These are phyloP conservation scores for Condylura cristata DNA, from an alignment of 2,113 vertebrate species.

Conservation along the genomic window DNA sequence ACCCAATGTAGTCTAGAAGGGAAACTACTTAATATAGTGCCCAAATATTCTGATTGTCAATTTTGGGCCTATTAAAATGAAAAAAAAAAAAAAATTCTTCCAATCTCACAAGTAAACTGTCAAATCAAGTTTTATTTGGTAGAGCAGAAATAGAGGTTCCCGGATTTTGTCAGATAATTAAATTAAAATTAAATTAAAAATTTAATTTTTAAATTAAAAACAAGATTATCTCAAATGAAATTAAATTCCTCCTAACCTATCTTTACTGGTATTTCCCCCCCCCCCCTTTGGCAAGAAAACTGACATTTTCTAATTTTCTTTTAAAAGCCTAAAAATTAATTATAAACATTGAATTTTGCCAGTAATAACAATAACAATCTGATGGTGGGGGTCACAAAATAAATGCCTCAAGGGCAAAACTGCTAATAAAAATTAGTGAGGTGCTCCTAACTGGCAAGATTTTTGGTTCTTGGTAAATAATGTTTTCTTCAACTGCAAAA, in stretches of 20 bases:
- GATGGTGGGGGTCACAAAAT: neutral
- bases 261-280: neutral
- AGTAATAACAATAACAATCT: neutral
- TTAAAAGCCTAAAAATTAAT: neutral
- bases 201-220: no score
- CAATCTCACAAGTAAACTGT: neutral
- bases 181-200: no score
- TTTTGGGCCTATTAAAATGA: neutral
- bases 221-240: neutral
- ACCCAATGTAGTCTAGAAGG: neutral
- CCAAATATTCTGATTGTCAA: neutral
- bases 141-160: neutral
- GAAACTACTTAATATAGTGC: neutral
- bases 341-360: neutral
- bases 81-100: neutral
- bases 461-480: neutral
- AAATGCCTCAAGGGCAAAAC: neutral
- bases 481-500: neutral
- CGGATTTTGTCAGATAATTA: neutral
- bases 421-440: neutral
- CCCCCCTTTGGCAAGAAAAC: neutral
- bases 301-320: no score
- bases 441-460: neutral
- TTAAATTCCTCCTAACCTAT: neutral
- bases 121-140: conserved; percentile 8